Percentiles rank a stretch among this genome's conserved stretches.
phyloP scores from a whole-genome alignment of 2,797 vertebrate species.

The Coracias cyanogaster region DNA sequence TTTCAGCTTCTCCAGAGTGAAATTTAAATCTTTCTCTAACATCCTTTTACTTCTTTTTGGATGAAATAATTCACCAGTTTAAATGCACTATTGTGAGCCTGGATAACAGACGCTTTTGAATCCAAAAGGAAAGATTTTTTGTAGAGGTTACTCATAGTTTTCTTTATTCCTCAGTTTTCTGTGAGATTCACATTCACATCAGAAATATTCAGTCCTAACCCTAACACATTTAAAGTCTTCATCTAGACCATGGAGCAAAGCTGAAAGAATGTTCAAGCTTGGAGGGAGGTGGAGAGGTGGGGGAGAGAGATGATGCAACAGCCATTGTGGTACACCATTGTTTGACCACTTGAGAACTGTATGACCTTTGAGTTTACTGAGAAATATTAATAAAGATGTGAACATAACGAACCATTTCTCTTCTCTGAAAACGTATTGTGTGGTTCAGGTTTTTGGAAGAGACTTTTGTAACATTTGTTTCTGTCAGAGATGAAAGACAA shows the following conservation, averaged over 20 bases:
- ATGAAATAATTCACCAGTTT: neutral
- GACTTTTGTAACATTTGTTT: neutral
- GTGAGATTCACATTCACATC: neutral
- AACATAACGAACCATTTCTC: neutral
- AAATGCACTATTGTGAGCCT: neutral
- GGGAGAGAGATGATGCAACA: neutral
- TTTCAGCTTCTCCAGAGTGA: neutral
- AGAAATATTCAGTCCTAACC: neutral
- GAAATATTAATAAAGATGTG: constrained; percentile 43
- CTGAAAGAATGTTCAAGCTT: neutral
- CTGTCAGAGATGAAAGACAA: constrained; percentile 27
- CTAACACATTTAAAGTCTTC: neutral
- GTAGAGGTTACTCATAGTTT: neutral
- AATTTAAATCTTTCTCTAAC: neutral
- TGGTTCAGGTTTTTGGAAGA: constrained; percentile 23
- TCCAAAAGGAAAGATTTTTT: neutral
- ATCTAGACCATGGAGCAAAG: neutral
- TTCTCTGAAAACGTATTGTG: constrained; percentile 49
- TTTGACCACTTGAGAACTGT: constrained; percentile 43
- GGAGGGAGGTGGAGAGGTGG: neutral
- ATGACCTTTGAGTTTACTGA: constrained; percentile 15
- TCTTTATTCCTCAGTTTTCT: neutral
- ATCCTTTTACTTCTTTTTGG: neutral
- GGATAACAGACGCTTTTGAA: neutral
- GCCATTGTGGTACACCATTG: neutral